Percentiles rank a stretch among this genome's conserved stretches.
Evolutionary conservation across 2,888 invertebrate genomes (phyloP).

Genomic region (Trissoscelio sp.): DNA sequence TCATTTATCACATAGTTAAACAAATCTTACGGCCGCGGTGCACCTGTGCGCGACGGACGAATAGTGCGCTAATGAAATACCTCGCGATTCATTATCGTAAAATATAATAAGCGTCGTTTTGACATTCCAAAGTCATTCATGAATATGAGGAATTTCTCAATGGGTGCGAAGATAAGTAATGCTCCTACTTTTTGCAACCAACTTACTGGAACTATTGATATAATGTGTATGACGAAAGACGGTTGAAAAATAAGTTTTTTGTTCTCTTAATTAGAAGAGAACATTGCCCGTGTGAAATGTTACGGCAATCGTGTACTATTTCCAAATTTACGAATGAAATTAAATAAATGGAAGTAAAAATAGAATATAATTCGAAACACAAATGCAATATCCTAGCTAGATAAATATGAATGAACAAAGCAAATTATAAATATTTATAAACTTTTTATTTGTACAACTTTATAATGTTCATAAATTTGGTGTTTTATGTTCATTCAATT

Average conservation of each 20-base stretch:
- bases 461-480: not conserved
- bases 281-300: not conserved
- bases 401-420: too few species aligned
- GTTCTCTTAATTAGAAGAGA: not conserved
- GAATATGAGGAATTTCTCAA: slow-evolving; percentile 61
- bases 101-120: slow-evolving; percentile 65
- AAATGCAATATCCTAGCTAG: too few species aligned
- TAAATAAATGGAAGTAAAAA: too few species aligned
- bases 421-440: too few species aligned
- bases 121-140: slow-evolving; percentile 65
- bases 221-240: not conserved
- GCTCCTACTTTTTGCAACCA: slow-evolving; percentile 41
- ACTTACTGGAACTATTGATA: slow-evolving; percentile 25
- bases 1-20: slow-evolving; percentile 36
- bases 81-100: slow-evolving; percentile 65
- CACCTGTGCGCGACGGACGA: slow-evolving; percentile 36
- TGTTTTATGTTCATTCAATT: slow-evolving; percentile 2
- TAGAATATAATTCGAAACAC: too few species aligned
- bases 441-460: too few species aligned
- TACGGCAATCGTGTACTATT: too few species aligned
- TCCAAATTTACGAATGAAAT: too few species aligned
- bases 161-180: slow-evolving; percentile 64
- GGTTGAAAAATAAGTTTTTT: not conserved
- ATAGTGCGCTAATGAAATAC: slow-evolving; percentile 62
- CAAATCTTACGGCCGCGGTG: slow-evolving; percentile 14